A percentile compares a stretch with the other conserved stretches of the same genome.
Evolutionary conservation across 2,797 vertebrate genomes (phyloP).

Genomic region (Nothura maculosa): DNA sequence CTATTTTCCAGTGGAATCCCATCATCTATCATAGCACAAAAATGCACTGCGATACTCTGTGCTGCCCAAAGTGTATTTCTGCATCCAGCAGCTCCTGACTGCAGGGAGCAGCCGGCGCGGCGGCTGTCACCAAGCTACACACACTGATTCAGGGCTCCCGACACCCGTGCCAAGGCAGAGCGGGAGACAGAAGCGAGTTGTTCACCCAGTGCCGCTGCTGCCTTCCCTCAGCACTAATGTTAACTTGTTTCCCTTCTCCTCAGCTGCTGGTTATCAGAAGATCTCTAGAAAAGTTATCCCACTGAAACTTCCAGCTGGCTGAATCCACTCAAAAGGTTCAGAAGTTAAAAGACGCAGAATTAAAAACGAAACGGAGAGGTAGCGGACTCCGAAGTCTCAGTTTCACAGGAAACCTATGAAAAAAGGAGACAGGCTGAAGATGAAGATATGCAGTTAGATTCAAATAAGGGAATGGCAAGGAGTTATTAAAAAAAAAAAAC

Average conservation of each 20-base stretch:
- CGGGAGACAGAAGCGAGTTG: background rate
- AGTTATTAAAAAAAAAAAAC: background rate
- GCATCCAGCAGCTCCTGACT: background rate
- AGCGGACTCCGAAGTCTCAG: background rate
- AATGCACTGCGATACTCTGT: background rate
- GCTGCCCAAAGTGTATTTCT: background rate
- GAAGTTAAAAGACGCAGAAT: background rate
- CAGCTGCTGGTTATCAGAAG: background rate
- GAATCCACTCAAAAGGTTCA: background rate
- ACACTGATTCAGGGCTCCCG: rapidly evolving
- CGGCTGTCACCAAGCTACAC: background rate
- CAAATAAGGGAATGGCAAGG: background rate
- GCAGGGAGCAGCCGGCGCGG: rapidly evolving
- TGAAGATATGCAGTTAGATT: background rate
- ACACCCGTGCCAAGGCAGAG: rapidly evolving
- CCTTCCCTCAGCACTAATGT: background rate
- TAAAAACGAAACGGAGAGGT: rapidly evolving
- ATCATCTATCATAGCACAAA: background rate
- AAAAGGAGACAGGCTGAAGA: background rate
- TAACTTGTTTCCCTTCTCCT: background rate
- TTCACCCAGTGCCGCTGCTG: rapidly evolving
- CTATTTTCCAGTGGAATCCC: background rate
- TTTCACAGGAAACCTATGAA: background rate
- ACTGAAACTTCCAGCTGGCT: background rate
- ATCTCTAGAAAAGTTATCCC: background rate